These are phyloP conservation scores for Hapalemur alaotrensis DNA, from an alignment of 2,797 vertebrate genomes.

Conservation along the genomic window DNA sequence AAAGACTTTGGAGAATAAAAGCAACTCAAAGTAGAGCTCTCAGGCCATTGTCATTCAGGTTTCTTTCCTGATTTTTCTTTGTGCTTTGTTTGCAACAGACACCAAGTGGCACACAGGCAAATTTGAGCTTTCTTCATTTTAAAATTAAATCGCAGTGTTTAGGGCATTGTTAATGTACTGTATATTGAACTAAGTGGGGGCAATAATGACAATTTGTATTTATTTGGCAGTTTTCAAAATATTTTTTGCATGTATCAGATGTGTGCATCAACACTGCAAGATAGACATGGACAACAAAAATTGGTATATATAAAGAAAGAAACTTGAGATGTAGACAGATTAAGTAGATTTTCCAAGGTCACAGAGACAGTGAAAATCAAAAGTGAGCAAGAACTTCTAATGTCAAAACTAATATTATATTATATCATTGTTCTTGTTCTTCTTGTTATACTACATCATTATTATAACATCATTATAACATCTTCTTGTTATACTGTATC, in stretches of 20 bases:
- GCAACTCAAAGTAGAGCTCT: neutral
- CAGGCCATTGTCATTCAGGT: neutral
- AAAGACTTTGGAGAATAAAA: neutral
- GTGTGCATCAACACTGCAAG: neutral
- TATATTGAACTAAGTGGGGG: neutral
- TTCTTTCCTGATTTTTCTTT: neutral
- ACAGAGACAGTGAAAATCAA: neutral
- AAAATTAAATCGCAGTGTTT: neutral
- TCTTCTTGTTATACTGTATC: neutral
- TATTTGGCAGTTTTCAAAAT: slow-evolving; percentile 24
- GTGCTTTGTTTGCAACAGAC: neutral
- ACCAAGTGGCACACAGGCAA: neutral
- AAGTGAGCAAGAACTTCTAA: neutral
- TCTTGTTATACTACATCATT: neutral
- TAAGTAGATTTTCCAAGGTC: neutral
- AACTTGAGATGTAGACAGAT: neutral
- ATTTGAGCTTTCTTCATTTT: neutral
- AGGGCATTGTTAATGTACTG: neutral
- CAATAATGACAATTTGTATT: neutral
- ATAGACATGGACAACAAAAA: neutral
- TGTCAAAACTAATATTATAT: neutral
- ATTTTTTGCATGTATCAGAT: neutral
- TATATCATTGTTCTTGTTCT: no score
- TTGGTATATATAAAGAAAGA: neutral
- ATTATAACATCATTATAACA: no score